Evolutionary conservation across 2,888 invertebrate species (phyloP).

Genomic region (Nectonema munidae): DNA sequence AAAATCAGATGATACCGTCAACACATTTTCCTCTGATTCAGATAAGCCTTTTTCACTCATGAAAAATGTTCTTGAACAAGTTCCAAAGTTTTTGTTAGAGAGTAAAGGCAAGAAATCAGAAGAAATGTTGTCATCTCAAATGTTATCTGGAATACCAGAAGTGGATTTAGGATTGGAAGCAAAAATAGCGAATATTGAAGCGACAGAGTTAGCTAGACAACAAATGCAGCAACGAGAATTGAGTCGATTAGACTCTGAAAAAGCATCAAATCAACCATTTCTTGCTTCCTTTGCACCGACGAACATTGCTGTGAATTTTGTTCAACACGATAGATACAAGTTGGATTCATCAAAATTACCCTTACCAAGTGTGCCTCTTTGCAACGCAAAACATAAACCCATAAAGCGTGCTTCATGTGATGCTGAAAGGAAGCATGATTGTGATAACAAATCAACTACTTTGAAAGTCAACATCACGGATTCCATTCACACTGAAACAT

Average conservation of each 20-base stretch:
- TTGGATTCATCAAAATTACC: too few species aligned
- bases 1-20: slow-evolving; percentile 38
- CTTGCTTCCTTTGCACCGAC: slow-evolving; percentile 31
- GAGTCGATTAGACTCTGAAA: slow-evolving; percentile 22
- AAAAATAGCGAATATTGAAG: slow-evolving; percentile 89
- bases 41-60: neutral
- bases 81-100: too few species aligned
- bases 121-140: slow-evolving; percentile 97
- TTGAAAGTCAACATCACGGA: too few species aligned
- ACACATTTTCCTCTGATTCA: slow-evolving; percentile 2
- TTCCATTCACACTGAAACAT: too few species aligned
- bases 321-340: slow-evolving; percentile 74
- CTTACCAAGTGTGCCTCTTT: too few species aligned
- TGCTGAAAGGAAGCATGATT: too few species aligned
- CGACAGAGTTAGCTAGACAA: slow-evolving; percentile 87
- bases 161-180: slow-evolving; percentile 97
- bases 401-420: too few species aligned
- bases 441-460: too few species aligned
- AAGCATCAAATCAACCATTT: neutral
- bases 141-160: slow-evolving; percentile 95
- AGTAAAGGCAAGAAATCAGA: slow-evolving; percentile 50
- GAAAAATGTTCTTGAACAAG: too few species aligned
- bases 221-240: slow-evolving; percentile 53
- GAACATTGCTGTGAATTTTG: slow-evolving; percentile 90
- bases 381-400: too few species aligned